phyloP scores from a whole-genome alignment of 1,140 invertebrate genomes.

The Trichogramma pretiosum region DNA sequence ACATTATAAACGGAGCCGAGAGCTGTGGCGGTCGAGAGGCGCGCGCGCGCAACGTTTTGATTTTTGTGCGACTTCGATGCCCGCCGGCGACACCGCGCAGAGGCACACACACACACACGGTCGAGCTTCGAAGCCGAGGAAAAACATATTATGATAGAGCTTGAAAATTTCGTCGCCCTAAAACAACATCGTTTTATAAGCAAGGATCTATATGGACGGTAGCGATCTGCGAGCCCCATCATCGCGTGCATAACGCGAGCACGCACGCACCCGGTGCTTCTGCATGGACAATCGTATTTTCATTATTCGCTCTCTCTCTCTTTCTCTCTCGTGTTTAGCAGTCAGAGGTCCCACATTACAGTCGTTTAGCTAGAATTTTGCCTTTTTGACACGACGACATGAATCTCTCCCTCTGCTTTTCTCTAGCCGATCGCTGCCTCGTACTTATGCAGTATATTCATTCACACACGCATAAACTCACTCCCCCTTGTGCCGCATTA shows the following conservation, averaged over 20 bases:
- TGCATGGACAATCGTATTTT: constrained; percentile 37
- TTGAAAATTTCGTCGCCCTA: constrained; percentile 17
- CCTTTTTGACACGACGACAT: constrained; percentile 45
- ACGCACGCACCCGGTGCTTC: background rate
- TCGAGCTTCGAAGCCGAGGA: no score
- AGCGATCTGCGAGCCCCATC: background rate
- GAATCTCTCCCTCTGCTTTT: constrained; percentile 21
- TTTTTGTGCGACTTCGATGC: no score
- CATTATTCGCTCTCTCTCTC: no score
- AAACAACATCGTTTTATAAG: constrained; percentile 21
- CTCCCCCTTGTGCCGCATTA: background rate
- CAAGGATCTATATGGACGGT: background rate
- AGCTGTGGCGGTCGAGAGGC: no score
- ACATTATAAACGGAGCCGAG: no score
- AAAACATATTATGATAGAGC: constrained; percentile 4
- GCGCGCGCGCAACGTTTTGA: no score
- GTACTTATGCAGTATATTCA: no score
- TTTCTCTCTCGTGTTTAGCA: no score
- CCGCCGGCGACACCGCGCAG: no score
- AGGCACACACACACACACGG: no score
- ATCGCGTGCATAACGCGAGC: background rate
- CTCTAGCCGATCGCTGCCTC: background rate
- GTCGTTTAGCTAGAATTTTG: constrained; percentile 40
- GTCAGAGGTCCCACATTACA: constrained; percentile 37
- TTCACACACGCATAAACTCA: background rate